Percentiles rank a stretch among this genome's conserved stretches.
Evolutionary conservation across 2,797 vertebrate genomes (phyloP).

Genomic region (Tympanoctomys barrerae): DNA sequence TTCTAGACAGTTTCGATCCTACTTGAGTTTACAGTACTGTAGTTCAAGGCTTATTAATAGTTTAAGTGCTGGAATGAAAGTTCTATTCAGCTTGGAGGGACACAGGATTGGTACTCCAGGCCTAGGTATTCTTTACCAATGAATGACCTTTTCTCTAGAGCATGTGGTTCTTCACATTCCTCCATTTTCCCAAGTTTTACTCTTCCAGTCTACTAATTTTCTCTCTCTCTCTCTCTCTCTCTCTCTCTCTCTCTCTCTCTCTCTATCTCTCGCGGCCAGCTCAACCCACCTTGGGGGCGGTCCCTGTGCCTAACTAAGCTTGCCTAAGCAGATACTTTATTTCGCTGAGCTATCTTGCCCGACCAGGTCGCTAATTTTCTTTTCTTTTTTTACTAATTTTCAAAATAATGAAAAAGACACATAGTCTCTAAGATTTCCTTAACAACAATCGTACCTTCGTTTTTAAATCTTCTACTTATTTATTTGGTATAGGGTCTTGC

Average conservation of each 20-base stretch:
- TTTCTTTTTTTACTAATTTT: not conserved
- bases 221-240: too few relatives aligned
- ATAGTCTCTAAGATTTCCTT: not conserved
- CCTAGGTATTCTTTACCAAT: not conserved
- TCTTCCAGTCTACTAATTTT: not conserved
- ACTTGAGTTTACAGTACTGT: too few relatives aligned
- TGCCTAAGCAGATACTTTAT: too few relatives aligned
- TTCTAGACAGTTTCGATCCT: not conserved
- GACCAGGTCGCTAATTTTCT: not conserved
- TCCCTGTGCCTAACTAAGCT: too few relatives aligned
- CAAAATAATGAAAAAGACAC: not conserved
- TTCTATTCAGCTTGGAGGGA: not conserved
- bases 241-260: fast-evolving
- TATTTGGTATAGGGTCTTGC: too few relatives aligned
- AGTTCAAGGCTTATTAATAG: not conserved
- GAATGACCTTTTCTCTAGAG: not conserved
- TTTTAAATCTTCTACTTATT: too few relatives aligned
- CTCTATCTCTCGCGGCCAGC: too few relatives aligned
- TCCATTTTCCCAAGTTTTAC: not conserved
- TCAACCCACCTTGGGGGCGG: too few relatives aligned
- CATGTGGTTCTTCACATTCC: not conserved
- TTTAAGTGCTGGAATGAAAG: not conserved
- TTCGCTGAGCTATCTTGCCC: too few relatives aligned
- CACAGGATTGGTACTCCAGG: not conserved
- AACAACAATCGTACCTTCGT: not conserved